phyloP scores from a whole-genome alignment of 1,140 invertebrate genomes.

The Bombus huntii region DNA sequence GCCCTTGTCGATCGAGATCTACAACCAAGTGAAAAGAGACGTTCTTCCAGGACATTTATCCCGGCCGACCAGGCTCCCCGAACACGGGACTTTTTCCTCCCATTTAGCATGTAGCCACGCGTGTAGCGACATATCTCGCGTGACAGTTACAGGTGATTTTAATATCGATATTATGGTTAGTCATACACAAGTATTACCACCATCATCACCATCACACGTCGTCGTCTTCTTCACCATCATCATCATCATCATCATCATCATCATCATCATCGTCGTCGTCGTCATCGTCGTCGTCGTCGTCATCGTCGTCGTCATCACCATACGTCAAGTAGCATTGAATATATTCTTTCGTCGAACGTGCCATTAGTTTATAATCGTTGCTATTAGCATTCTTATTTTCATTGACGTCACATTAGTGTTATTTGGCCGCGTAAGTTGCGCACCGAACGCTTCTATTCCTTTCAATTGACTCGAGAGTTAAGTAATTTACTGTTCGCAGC shows the following conservation, averaged over 20 bases:
- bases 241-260: background rate
- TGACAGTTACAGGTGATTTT: constrained; percentile 47
- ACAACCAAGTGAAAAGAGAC: background rate
- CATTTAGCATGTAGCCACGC: constrained; percentile 39
- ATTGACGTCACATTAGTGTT: too few species aligned
- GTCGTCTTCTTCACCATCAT: background rate
- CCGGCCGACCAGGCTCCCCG: background rate
- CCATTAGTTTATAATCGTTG: constrained; percentile 18
- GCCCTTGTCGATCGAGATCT: constrained; percentile 1
- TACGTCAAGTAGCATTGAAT: constrained; percentile 26
- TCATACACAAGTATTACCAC: constrained; percentile 44
- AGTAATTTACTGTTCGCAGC: constrained; percentile 4
- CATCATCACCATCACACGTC: background rate
- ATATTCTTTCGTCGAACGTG: constrained; percentile 44
- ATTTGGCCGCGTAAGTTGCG: too few species aligned
- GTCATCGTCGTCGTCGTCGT: too few species aligned
- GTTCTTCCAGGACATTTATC: constrained; percentile 12
- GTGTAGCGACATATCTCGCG: constrained; percentile 57
- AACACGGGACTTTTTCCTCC: constrained; percentile 29
- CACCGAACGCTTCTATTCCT: constrained; percentile 10
- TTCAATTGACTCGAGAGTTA: constrained; percentile 29
- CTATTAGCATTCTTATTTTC: background rate
- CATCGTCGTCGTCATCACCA: background rate
- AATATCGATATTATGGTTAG: constrained; percentile 53
- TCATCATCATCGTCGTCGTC: rapidly evolving